Evolutionary conservation across 2,113 vertebrate genomes (phyloP).

Genomic region (Anolis sagrei): DNA sequence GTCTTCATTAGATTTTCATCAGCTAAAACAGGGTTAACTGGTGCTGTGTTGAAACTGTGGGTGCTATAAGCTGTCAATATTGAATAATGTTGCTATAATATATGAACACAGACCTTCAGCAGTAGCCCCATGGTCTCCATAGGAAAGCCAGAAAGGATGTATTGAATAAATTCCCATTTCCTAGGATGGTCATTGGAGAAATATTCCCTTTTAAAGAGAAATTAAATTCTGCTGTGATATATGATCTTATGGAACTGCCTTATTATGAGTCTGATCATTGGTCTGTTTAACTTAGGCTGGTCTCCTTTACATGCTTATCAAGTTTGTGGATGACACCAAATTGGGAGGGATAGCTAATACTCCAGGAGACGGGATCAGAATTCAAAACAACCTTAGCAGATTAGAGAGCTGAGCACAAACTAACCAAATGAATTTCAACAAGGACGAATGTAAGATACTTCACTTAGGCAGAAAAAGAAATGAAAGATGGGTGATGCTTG

Average conservation of each 20-base stretch:
- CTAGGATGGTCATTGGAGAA: neutral
- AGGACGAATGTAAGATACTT: no score
- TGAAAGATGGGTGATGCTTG: no score
- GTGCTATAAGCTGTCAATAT: slow-evolving; percentile 15
- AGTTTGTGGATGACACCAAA: no score
- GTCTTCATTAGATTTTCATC: slow-evolving; percentile 44
- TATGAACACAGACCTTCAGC: neutral
- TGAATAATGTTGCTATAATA: slow-evolving; percentile 7
- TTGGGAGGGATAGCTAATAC: no score
- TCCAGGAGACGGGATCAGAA: no score
- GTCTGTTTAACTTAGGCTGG: neutral
- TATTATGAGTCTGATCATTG: neutral
- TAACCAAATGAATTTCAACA: no score
- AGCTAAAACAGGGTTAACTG: neutral
- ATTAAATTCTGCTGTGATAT: neutral
- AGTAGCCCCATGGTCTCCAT: neutral
- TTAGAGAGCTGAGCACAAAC: no score
- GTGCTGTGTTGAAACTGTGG: slow-evolving; percentile 10
- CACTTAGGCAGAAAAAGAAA: no score
- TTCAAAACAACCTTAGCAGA: no score
- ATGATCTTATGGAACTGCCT: neutral
- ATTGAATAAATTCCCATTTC: neutral
- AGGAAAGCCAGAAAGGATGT: neutral
- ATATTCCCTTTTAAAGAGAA: neutral
- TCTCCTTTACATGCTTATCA: neutral